Base-by-base conservation (phyloP, 2,888 invertebrate genomes). In the Plebejus argus region DNA sequence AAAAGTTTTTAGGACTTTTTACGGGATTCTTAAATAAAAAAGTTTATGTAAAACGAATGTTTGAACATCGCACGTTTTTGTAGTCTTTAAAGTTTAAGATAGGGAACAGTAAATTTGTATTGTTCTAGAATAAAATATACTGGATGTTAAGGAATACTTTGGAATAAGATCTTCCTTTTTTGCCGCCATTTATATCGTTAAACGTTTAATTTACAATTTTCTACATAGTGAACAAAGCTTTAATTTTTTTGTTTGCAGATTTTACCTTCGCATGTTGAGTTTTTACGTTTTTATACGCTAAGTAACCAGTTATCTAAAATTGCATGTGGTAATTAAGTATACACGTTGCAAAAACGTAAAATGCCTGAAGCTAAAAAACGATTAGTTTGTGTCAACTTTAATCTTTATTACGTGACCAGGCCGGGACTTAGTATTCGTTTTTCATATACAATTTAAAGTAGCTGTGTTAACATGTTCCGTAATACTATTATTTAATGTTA, bases 321-420 rank as follows among this genome's bases (percentile, higher is more conserved):
- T 28, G 66, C 66, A 66, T 66, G 66, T 15, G 66, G 66, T 66
- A 33, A 66, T 66, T 66, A 66, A 66, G 20, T 66, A 6, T 66
- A 66, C 33, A 66, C 66, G 66, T 66, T 66, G 66, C 66, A 15
- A 66, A 66, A 66, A 66, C 66, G 66, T 66, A 18, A 66, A 66
- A 12, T 66, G 61, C 12, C 28, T 2, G 66, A 33, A 12, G 28
- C 66, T 33, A 15, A 66, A 61, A 23, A 28, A 33, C 28, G 28
- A 66, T 66, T 66, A 66, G 66, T 66, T 66, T 66, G 28, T 66
- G 28, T 66, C 66, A 66, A 33, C 28, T 66, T 28, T 28, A 66
- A 66, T 66, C 66, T 66, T 66, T 66, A 66, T 28, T 5, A 66
- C 66, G 66, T 66, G 66, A 66, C 66, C 15, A 15, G 12, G 28